Conservation (phyloP, 1,140 invertebrate genomes). For the Helicoverpa armigera region DNA sequence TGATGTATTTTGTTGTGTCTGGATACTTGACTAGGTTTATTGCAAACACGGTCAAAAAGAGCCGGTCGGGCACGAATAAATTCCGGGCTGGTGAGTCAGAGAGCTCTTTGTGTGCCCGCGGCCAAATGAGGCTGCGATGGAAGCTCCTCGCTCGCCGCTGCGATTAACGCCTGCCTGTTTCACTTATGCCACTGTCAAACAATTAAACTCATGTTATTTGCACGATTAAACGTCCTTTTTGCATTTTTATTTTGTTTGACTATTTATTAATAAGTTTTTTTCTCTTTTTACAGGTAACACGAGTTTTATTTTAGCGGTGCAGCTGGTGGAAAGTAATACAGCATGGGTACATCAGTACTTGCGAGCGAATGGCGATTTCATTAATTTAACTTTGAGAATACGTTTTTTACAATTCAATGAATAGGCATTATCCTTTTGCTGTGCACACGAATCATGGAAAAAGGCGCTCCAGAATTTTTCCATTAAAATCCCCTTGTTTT, state of each 20-base stretch:
- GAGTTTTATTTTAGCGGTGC: slow-evolving; percentile 28
- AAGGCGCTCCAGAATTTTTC: slow-evolving; percentile 3
- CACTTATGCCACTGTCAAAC: slow-evolving; percentile 21
- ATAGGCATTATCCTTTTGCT: slow-evolving; percentile 1
- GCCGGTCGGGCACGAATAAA: slow-evolving; percentile 50
- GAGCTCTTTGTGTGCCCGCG: slow-evolving; percentile 48
- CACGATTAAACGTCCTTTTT: neutral
- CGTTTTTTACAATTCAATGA: slow-evolving; percentile 5
- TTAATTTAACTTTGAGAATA: neutral
- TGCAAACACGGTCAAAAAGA: slow-evolving; percentile 46
- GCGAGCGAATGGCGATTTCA: slow-evolving; percentile 12
- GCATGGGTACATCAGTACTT: no score
- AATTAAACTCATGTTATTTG: slow-evolving; percentile 24
- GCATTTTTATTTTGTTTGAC: no score
- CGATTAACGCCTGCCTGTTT: slow-evolving; percentile 29
- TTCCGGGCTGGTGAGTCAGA: slow-evolving; percentile 51
- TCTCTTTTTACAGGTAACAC: slow-evolving; percentile 52
- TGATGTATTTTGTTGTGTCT: neutral
- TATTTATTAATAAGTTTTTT: neutral
- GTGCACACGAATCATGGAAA: neutral
- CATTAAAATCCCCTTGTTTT: neutral
- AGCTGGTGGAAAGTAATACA: neutral
- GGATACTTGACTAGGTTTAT: slow-evolving; percentile 35
- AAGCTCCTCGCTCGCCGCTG: neutral
- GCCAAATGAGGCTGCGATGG: slow-evolving; percentile 41